phyloP scores from a whole-genome alignment of 2,113 vertebrate species.

The Cygnus atratus region DNA sequence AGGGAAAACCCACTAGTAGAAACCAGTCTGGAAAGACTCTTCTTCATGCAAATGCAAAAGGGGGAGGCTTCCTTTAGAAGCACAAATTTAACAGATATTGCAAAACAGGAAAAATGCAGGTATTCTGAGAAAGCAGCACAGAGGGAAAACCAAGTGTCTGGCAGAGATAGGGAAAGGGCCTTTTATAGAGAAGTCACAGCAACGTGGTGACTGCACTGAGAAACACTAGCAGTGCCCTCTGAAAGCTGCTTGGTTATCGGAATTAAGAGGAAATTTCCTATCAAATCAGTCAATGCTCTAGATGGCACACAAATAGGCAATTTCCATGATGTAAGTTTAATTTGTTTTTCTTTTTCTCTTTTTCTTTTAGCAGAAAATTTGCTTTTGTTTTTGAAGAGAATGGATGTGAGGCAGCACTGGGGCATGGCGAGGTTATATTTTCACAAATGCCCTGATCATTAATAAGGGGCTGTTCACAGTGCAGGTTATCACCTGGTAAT shows the following conservation, averaged over 20 bases:
- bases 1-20: background rate
- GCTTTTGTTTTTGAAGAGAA: background rate
- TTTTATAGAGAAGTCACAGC: background rate
- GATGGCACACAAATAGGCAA: background rate
- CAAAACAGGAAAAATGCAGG: background rate
- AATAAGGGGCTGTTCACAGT: background rate
- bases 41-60: background rate
- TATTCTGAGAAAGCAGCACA: background rate
- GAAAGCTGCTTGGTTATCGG: background rate
- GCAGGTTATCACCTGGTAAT: background rate
- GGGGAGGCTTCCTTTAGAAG: background rate
- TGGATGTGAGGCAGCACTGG: background rate
- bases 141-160: background rate
- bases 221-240: background rate
- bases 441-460: background rate
- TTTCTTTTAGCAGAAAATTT: background rate
- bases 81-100: background rate
- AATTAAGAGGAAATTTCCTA: background rate
- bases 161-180: background rate
- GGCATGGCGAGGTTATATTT: background rate
- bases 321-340: background rate
- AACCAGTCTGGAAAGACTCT: background rate
- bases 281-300: background rate
- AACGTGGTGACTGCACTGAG: background rate
- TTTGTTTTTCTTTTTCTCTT: background rate